phyloP scores from a whole-genome alignment of 1,140 invertebrate species.

The Leptinotarsa undecemlineata region DNA sequence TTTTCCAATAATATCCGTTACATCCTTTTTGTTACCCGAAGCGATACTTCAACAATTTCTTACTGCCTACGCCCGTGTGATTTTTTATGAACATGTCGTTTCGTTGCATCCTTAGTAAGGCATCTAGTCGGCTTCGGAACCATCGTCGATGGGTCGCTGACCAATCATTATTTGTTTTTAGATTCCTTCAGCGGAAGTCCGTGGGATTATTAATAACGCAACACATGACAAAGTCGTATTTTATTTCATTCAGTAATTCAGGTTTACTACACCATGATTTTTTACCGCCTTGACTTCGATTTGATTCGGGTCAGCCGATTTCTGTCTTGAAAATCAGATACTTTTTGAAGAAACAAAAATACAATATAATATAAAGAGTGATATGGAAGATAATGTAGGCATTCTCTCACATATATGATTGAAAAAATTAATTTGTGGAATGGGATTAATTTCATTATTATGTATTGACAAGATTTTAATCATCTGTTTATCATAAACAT shows the following conservation, averaged over 20 bases:
- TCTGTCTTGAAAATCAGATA: too few species aligned
- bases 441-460: too few species aligned
- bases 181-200: slow-evolving; percentile 4
- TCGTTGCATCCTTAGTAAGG: slow-evolving; percentile 5
- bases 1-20: too few species aligned
- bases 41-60: too few species aligned
- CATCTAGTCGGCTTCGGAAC: neutral
- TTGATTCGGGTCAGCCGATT: neutral
- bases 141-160: slow-evolving; percentile 1
- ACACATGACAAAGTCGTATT: slow-evolving; percentile 7
- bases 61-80: neutral
- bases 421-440: too few species aligned
- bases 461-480: too few species aligned
- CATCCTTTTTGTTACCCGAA: too few species aligned
- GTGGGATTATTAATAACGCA: slow-evolving; percentile 9
- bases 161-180: slow-evolving; percentile 5
- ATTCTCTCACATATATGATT: too few species aligned
- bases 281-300: neutral
- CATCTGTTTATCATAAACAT: too few species aligned
- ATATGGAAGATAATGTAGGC: too few species aligned
- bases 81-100: neutral
- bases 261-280: neutral
- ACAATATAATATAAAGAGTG: too few species aligned
- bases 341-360: too few species aligned
- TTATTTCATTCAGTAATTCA: slow-evolving; percentile 6